A percentile compares a stretch with the other conserved stretches of the same genome.
Evolutionary conservation across 2,113 vertebrate species (phyloP).

Genomic region (Erythrolamprus reginae): DNA sequence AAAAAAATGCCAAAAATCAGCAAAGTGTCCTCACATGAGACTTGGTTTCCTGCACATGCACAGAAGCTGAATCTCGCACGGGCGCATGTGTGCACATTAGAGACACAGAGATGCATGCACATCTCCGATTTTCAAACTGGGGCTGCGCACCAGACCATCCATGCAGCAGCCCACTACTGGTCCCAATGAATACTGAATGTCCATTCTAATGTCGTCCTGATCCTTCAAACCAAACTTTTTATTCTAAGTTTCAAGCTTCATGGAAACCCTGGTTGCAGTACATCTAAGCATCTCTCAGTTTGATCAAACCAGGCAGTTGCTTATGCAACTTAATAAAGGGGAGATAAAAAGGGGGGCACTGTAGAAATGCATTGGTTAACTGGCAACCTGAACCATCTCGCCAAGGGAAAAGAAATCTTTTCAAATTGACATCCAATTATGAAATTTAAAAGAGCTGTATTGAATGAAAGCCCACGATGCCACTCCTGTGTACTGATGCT

Average conservation of each 20-base stretch:
- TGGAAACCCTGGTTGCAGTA: background rate
- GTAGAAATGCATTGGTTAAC: background rate
- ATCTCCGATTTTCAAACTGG: too few relatives aligned
- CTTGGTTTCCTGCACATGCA: too few relatives aligned
- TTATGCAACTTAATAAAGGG: background rate
- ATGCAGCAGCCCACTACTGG: too few relatives aligned
- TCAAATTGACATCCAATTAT: background rate
- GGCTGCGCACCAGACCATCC: too few relatives aligned
- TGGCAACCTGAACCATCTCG: background rate
- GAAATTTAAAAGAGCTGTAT: background rate
- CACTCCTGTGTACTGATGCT: background rate
- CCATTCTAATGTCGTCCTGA: background rate
- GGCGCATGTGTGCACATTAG: too few relatives aligned
- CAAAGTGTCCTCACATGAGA: too few relatives aligned
- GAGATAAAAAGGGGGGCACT: background rate
- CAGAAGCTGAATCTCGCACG: too few relatives aligned
- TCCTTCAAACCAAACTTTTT: background rate
- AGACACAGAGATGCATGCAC: too few relatives aligned
- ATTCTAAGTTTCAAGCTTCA: background rate
- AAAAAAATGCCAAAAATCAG: too few relatives aligned
- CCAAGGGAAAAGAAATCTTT: background rate
- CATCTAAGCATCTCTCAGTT: background rate
- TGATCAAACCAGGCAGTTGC: background rate
- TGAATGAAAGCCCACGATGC: background rate
- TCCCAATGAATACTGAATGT: slow-evolving; percentile 10